phyloP scores from a whole-genome alignment of 2,113 vertebrate genomes.

The Bubo scandiacus region DNA sequence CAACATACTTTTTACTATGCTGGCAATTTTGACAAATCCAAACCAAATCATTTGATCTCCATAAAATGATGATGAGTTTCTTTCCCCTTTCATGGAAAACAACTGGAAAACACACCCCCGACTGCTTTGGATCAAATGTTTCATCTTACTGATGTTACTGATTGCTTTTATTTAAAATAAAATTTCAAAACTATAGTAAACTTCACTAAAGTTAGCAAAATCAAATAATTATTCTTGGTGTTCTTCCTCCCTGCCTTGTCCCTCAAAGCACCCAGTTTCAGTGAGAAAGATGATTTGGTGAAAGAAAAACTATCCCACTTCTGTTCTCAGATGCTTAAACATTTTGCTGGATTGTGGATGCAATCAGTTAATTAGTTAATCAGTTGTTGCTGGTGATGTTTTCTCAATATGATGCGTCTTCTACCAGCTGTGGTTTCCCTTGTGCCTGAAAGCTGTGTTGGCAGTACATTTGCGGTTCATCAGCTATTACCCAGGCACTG shows the following conservation, averaged over 20 bases:
- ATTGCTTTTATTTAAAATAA: neutral
- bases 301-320: neutral
- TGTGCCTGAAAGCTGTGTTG: neutral
- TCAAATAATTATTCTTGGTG: neutral
- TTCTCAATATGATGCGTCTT: neutral
- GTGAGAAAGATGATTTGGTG: neutral
- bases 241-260: neutral
- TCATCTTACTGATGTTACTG: neutral
- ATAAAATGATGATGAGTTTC: neutral
- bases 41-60: neutral
- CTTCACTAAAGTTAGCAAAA: neutral
- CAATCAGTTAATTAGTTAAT: neutral
- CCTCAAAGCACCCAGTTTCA: neutral
- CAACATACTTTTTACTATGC: accelerated
- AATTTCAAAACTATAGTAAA: neutral
- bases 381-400: neutral
- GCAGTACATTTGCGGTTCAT: neutral
- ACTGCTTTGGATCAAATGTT: neutral
- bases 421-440: neutral
- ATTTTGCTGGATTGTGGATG: neutral
- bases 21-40: neutral
- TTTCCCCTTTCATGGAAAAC: neutral
- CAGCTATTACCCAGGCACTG: neutral
- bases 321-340: neutral
- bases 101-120: neutral